A percentile compares a stretch with the other conserved stretches of the same genome.
Evolutionary conservation across 53 echinoderm and acorn worm genomes (phyloP).

Genomic region (Zoroaster sp.): DNA sequence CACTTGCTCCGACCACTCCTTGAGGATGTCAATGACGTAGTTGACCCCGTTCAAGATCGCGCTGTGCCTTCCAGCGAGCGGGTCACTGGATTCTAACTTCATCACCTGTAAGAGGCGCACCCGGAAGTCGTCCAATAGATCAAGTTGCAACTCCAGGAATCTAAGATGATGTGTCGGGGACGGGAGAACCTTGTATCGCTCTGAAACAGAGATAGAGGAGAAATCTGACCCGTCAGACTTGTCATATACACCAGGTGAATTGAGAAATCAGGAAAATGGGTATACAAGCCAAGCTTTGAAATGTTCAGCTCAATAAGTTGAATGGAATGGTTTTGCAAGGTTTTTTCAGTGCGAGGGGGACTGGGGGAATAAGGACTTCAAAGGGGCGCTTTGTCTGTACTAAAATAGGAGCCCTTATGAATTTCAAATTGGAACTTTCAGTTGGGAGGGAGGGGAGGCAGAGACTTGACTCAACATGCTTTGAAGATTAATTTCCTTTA

Average conservation of each 20-base stretch:
- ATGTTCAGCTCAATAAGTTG: not conserved
- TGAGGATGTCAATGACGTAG: conserved; percentile 85
- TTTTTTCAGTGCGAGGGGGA: no score
- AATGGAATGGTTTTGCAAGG: no score
- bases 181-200: conserved; percentile 84
- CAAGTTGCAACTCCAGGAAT: conserved; percentile 90
- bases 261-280: not conserved
- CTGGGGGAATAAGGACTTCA: no score
- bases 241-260: not conserved
- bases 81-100: conserved; percentile 70
- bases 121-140: conserved; percentile 90
- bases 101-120: conserved; percentile 84
- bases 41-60: conserved; percentile 90
- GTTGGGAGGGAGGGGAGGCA: no score
- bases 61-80: conserved; percentile 75
- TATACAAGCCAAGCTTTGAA: not conserved
- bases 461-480: no score
- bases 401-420: no score
- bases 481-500: no score
- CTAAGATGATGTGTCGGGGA: conserved; percentile 85
- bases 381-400: no score
- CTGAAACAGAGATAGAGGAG: conserved; percentile 22
- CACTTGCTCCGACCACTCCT: conserved; percentile 96
- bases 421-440: no score
- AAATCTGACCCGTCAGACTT: not conserved